phyloP scores from a whole-genome alignment of 2,797 vertebrate species.

The Trematomus bernacchii region DNA sequence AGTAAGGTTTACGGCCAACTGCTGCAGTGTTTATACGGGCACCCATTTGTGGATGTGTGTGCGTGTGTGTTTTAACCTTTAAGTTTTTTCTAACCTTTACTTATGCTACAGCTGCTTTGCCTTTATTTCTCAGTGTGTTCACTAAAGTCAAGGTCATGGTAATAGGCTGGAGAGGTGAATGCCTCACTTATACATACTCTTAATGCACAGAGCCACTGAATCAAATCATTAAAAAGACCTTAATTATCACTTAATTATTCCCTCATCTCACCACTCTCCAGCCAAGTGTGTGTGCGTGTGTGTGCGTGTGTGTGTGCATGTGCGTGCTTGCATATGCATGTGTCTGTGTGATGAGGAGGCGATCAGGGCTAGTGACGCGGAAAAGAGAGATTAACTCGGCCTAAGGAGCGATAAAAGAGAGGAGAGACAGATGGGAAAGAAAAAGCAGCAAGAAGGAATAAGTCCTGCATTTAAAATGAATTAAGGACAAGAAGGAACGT shows the following conservation, averaged over 20 bases:
- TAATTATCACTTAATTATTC: conserved; percentile 91
- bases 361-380: conserved; percentile 77
- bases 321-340: conserved; percentile 69
- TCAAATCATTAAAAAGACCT: conserved; percentile 90
- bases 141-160: conserved; percentile 87
- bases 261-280: conserved; percentile 78
- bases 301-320: conserved; percentile 18
- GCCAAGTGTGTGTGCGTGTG: conserved; percentile 55
- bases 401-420: conserved; percentile 80
- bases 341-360: conserved; percentile 76
- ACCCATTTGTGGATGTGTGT: conserved; percentile 50
- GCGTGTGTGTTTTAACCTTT: conserved; percentile 80
- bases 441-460: conserved; percentile 58
- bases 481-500: conserved; percentile 56
- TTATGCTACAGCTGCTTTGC: conserved; percentile 73
- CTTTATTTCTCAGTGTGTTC: conserved; percentile 71
- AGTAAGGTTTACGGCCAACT: conserved; percentile 65
- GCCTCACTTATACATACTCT: conserved; percentile 81
- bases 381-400: conserved; percentile 83
- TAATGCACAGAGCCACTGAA: conserved; percentile 88
- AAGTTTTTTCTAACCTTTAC: conserved; percentile 83
- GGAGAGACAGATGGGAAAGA: conserved; percentile 79
- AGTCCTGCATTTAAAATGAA: conserved; percentile 68
- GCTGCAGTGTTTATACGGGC: conserved; percentile 55
- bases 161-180: conserved; percentile 88